phyloP scores from a whole-genome alignment of 2,797 vertebrate genomes.

The Diplodus puntazzo region DNA sequence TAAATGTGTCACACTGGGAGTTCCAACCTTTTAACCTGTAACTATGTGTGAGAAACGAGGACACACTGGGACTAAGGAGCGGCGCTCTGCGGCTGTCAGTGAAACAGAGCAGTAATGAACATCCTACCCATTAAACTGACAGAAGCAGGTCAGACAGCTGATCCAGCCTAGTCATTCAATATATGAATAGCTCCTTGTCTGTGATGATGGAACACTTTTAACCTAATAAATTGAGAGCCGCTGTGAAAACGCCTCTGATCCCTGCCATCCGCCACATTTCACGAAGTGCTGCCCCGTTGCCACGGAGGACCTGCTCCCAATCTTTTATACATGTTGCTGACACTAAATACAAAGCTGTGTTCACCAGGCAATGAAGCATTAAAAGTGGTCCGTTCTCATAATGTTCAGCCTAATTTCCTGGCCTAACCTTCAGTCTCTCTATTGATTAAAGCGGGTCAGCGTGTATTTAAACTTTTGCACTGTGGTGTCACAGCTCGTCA shows the following conservation, averaged over 20 bases:
- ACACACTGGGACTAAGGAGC: constrained; percentile 59
- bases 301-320: constrained; percentile 67
- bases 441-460: constrained; percentile 59
- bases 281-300: constrained; percentile 62
- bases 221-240: constrained; percentile 82
- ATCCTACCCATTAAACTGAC: constrained; percentile 83
- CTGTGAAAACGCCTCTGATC: constrained; percentile 68
- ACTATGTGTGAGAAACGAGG: constrained; percentile 66
- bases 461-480: constrained; percentile 34
- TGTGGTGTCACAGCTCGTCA: neutral
- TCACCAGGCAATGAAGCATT: constrained; percentile 67
- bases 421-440: constrained; percentile 65
- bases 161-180: constrained; percentile 84
- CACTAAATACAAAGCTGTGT: constrained; percentile 68
- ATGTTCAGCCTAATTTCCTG: constrained; percentile 76
- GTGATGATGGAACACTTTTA: constrained; percentile 82
- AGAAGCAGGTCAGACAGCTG: constrained; percentile 85
- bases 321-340: constrained; percentile 62
- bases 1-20: constrained; percentile 57
- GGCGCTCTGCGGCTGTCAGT: constrained; percentile 60
- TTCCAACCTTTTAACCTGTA: constrained; percentile 69
- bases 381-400: constrained; percentile 69
- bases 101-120: constrained; percentile 81
- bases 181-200: constrained; percentile 82
- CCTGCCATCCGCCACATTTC: constrained; percentile 69